Conservation (phyloP, 2,113 vertebrate species). For the Nipponia nippon region DNA sequence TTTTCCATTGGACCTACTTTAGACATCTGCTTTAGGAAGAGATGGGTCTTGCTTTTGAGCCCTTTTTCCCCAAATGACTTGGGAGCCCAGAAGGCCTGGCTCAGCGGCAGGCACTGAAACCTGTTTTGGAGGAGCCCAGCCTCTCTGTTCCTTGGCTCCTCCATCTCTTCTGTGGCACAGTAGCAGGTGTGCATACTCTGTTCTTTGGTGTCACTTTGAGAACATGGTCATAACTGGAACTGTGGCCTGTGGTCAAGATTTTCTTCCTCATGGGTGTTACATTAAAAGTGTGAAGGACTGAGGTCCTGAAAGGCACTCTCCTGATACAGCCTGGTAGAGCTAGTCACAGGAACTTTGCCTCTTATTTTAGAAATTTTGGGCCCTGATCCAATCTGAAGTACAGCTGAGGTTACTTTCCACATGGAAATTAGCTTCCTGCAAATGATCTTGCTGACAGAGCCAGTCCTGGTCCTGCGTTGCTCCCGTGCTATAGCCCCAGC, state of each 20-base stretch:
- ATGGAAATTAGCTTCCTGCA: not conserved
- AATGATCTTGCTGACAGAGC: not conserved
- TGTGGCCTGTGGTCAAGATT: not conserved
- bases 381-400: not conserved
- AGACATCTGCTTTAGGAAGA: not conserved
- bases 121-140: not conserved
- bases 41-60: not conserved
- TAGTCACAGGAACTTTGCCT: not conserved
- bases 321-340: not conserved
- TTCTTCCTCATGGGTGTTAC: not conserved
- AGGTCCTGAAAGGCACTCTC: not conserved
- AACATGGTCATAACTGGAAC: not conserved
- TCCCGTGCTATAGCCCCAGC: not conserved
- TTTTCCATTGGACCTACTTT: not conserved
- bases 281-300: not conserved
- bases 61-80: not conserved
- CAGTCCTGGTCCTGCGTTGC: fast-evolving
- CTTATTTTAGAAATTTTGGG: not conserved
- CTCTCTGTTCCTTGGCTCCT: not conserved
- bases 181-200: not conserved
- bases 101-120: not conserved
- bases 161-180: not conserved
- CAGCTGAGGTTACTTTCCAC: not conserved
- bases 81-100: not conserved
- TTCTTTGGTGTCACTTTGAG: not conserved